Evolutionary conservation across 2,113 vertebrate genomes (phyloP).

Genomic region (human (Homo sapiens)): DNA sequence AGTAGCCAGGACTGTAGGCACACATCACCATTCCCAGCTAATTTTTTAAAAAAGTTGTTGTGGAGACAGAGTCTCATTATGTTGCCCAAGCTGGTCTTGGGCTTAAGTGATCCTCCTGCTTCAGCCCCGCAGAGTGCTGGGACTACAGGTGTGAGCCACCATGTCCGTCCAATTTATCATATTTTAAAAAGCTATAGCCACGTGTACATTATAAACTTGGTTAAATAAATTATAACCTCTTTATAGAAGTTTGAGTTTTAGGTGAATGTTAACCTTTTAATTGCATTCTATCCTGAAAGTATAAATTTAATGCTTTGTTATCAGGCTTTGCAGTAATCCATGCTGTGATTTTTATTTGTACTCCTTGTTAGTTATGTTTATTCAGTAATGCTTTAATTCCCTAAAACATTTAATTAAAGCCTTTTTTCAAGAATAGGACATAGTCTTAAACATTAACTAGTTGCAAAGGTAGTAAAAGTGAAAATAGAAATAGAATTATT

Average conservation of each 20-base stretch:
- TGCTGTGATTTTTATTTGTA: constrained; percentile 40
- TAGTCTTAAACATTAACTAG: constrained; percentile 35
- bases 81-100: no score
- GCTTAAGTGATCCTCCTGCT: no score
- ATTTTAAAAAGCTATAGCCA: not conserved
- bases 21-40: no score
- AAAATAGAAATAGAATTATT: constrained; percentile 57
- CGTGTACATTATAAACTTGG: not conserved
- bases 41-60: no score
- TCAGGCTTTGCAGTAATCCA: not conserved
- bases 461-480: not conserved
- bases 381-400: constrained; percentile 31
- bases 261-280: constrained; percentile 38
- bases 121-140: no score
- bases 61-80: no score
- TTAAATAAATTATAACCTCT: not conserved
- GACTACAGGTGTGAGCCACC: no score
- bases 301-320: not conserved
- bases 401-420: constrained; percentile 44
- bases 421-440: not conserved
- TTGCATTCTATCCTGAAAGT: not conserved
- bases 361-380: not conserved
- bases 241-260: constrained; percentile 17
- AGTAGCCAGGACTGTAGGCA: no score
- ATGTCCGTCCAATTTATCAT: not conserved